Percentiles rank a stretch among this genome's conserved stretches.
Evolutionary conservation across 2,797 vertebrate species (phyloP).

Genomic region (Dendrocincla fuliginosa): DNA sequence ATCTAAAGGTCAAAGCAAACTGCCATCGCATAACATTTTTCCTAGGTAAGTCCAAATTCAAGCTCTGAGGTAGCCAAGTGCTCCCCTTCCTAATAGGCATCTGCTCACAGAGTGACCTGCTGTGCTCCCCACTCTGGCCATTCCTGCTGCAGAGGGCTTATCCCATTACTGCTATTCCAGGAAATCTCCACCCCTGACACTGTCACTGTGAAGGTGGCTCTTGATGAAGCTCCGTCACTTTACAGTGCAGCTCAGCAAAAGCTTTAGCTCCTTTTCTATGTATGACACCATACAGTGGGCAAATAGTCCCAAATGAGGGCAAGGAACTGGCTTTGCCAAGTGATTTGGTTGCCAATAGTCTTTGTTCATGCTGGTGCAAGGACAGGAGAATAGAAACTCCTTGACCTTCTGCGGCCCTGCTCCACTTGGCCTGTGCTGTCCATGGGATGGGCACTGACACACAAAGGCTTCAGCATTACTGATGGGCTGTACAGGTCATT

Average conservation of each 20-base stretch:
- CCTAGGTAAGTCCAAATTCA: not conserved
- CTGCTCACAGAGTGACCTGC: rapidly evolving
- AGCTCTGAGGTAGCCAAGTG: not conserved
- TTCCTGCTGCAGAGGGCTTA: not conserved
- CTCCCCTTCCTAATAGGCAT: not conserved
- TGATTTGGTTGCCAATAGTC: not conserved
- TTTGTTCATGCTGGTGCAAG: not conserved
- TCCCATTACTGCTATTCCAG: not conserved
- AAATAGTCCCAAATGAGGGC: rapidly evolving
- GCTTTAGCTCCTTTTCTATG: not conserved
- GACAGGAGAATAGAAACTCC: not conserved
- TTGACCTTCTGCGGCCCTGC: not conserved
- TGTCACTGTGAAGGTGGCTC: rapidly evolving
- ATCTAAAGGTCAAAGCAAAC: slow-evolving; percentile 10
- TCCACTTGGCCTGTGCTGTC: not conserved
- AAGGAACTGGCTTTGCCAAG: not conserved
- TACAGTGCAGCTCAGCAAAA: not conserved
- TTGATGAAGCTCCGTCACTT: not conserved
- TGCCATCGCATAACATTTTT: not conserved
- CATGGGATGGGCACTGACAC: rapidly evolving
- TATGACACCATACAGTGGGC: not conserved
- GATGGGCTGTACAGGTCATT: not conserved
- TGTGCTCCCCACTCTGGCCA: not conserved
- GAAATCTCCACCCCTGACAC: not conserved
- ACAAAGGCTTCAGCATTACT: not conserved